These are phyloP conservation scores for Nephrotoma appendiculata DNA, from an alignment of 2,888 invertebrate genomes.

Conservation along the genomic window DNA sequence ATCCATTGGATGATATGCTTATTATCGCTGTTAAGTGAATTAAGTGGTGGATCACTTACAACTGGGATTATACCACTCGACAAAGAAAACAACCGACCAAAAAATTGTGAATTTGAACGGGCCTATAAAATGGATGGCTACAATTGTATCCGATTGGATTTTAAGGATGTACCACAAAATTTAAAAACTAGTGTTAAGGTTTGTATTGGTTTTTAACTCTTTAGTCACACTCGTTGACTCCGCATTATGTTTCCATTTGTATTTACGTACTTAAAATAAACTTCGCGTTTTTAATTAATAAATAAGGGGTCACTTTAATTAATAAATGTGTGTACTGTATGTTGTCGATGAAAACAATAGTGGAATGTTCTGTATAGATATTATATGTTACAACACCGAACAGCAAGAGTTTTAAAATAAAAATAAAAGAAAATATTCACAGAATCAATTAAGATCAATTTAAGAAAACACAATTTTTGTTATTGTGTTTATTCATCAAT, in stretches of 20 bases:
- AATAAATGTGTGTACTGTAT: not conserved
- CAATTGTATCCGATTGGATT: constrained; percentile 6
- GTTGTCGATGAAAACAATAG: not conserved
- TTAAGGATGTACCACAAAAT: constrained; percentile 5
- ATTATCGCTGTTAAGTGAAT: not conserved
- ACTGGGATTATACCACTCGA: not conserved
- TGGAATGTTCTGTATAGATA: not conserved
- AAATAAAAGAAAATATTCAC: not conserved
- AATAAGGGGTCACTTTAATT: not conserved
- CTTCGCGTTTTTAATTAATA: not conserved
- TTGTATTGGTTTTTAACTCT: not conserved
- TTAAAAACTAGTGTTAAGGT: constrained; percentile 7
- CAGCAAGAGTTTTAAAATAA: not conserved
- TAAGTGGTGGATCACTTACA: not conserved
- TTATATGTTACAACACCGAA: not conserved
- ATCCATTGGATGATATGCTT: not conserved
- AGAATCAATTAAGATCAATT: not conserved
- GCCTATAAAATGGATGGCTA: constrained; percentile 8
- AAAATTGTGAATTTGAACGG: not conserved
- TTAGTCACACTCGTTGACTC: not conserved
- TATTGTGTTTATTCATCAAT: not conserved
- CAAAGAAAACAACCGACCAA: not conserved
- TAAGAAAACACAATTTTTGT: not conserved
- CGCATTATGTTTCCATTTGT: not conserved
- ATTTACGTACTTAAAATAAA: not conserved